These are phyloP conservation scores for Tipula vernalis DNA, from an alignment of 2,888 invertebrate genomes.

Conservation along the genomic window DNA sequence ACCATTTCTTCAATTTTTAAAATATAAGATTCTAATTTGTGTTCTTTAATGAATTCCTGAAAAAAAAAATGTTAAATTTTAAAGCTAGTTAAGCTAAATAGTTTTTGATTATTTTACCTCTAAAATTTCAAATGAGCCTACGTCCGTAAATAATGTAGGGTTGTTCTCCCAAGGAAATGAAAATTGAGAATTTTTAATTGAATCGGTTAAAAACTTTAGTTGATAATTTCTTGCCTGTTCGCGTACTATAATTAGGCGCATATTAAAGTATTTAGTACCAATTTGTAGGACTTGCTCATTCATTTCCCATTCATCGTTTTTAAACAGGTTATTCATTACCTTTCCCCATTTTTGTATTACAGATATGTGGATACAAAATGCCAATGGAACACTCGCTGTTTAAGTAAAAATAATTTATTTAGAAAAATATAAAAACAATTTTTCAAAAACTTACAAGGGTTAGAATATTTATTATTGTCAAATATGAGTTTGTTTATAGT, in stretches of 20 bases:
- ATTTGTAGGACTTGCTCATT: neutral
- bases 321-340: neutral
- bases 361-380: neutral
- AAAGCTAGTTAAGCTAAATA: neutral
- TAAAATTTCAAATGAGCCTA: neutral
- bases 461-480: no score
- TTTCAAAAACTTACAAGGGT: no score
- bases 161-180: neutral
- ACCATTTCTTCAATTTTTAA: neutral
- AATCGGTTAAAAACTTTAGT: neutral
- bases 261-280: neutral
- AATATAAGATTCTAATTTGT: neutral
- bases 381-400: neutral
- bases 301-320: neutral
- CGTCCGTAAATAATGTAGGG: neutral
- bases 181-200: neutral
- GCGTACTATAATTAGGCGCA: neutral
- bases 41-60: neutral
- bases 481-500: no score
- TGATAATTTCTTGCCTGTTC: neutral
- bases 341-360: neutral
- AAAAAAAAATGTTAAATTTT: neutral
- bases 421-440: no score
- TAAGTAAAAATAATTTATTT: no score
- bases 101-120: neutral